Evolutionary conservation across 1,140 invertebrate genomes (phyloP), one percentile per base, ranked within the genome.

Genomic region (Cyphomyrmex costatus): DNA sequence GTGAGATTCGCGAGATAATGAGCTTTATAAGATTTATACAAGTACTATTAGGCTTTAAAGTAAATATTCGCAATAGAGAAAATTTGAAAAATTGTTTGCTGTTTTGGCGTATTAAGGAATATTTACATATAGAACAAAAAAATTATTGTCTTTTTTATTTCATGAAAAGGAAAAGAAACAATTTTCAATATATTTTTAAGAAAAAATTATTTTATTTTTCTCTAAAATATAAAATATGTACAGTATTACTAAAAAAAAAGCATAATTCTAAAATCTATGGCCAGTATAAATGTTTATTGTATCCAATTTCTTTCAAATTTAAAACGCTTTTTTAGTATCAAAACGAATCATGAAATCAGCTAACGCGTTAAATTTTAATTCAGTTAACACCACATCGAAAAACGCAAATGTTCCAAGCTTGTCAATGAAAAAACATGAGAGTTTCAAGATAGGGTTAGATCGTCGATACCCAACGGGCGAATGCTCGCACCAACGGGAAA

Each of bases 401-500:
- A 73, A 84, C 68, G 82, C 61, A 85, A 88, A 85, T 70, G 56
- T 61, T 68, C 60, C 51, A 8, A 36, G 30, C 0, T 5, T 30
- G 66, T 30, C 33, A 10, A 46, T 83, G 51, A 71, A 71, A 83
- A 73, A 71, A 42, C 79, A 73, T n/a, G 33, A 21, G 53, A 30
- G 14, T 36, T 60, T 60, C 51, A 73, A 82, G 79, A 82, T 73
- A 60, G 66, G 68, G 3, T 24, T 66, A 61, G 68, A 74, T 83
- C 66, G 42, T 6, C 36, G 79, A 83, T 83, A 74, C 42, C 79
- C 3, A 30, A 14, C 36, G 51, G 33, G 19, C 24, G 16, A 46
- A 71, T 16, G 65, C 33, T 82, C 78, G 51, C 65, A 46, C 53
- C n/a, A 56, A 88, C 73, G n/a, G 73, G 24, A 77, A 85, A 88